These are phyloP conservation scores for Neosilurus mollespiculum DNA, from an alignment of 2,797 vertebrate species.

Conservation along the genomic window DNA sequence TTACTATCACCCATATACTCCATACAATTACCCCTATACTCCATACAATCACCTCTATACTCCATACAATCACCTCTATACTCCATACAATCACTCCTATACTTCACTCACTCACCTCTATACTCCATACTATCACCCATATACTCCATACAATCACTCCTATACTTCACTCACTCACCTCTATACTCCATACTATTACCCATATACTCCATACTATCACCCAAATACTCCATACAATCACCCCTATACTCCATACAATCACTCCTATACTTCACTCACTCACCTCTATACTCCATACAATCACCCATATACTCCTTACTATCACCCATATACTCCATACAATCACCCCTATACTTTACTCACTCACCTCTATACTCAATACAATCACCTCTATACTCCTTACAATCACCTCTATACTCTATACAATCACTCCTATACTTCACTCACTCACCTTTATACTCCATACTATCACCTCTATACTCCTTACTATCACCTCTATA, in stretches of 20 bases:
- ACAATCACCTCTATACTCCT: background rate
- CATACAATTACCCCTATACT: too few relatives aligned
- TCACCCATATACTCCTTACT: background rate
- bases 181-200: background rate
- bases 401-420: background rate
- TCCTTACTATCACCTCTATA: background rate
- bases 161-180: too few relatives aligned
- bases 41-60: too few relatives aligned
- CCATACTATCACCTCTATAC: background rate
- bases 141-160: background rate
- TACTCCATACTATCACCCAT: background rate
- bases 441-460: background rate
- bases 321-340: background rate
- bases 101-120: background rate
- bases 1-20: background rate
- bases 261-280: background rate
- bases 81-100: background rate
- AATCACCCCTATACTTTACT: background rate
- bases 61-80: too few relatives aligned
- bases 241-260: background rate
- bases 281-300: background rate
- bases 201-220: background rate
- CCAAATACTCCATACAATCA: background rate
- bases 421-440: background rate
- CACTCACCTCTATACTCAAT: background rate